phyloP scores from a whole-genome alignment of 2,888 invertebrate genomes.

The Cantharis flavilabris region DNA sequence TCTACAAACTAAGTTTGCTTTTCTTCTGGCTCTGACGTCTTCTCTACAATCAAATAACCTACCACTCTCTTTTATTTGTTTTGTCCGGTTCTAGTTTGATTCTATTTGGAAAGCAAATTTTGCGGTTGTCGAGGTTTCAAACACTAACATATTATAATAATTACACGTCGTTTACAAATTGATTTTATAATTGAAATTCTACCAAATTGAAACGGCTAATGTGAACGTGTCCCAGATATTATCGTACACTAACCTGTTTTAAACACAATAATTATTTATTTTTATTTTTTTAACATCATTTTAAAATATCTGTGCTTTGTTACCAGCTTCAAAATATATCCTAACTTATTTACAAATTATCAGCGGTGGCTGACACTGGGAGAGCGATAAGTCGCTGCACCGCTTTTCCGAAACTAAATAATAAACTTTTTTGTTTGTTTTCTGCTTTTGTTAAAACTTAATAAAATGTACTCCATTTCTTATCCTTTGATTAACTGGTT shows the following conservation, averaged over 20 bases:
- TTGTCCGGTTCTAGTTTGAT: constrained; percentile 15
- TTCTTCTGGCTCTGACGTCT: constrained; percentile 11
- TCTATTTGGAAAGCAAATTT: constrained; percentile 21
- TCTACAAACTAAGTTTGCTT: constrained; percentile 16
- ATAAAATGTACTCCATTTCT: too few species aligned
- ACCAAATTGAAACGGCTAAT: background rate
- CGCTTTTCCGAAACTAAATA: too few species aligned
- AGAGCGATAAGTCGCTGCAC: too few species aligned
- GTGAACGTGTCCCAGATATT: background rate
- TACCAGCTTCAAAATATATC: background rate
- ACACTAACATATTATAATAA: background rate
- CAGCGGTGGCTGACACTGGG: too few species aligned
- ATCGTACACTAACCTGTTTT: too few species aligned
- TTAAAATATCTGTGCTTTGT: background rate
- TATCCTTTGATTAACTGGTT: too few species aligned
- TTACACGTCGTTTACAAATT: background rate
- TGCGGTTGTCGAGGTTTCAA: constrained; percentile 1
- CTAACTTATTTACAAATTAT: background rate
- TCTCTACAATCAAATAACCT: constrained; percentile 18
- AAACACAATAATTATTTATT: too few species aligned
- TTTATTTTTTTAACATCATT: too few species aligned
- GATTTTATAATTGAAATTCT: background rate
- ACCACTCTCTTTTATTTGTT: constrained; percentile 19
- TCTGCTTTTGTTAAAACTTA: too few species aligned
- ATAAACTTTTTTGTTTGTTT: too few species aligned